Evolutionary conservation across 2,888 invertebrate genomes (phyloP), one percentile per base, ranked within the genome.

Genomic region (Rhagium mordax): DNA sequence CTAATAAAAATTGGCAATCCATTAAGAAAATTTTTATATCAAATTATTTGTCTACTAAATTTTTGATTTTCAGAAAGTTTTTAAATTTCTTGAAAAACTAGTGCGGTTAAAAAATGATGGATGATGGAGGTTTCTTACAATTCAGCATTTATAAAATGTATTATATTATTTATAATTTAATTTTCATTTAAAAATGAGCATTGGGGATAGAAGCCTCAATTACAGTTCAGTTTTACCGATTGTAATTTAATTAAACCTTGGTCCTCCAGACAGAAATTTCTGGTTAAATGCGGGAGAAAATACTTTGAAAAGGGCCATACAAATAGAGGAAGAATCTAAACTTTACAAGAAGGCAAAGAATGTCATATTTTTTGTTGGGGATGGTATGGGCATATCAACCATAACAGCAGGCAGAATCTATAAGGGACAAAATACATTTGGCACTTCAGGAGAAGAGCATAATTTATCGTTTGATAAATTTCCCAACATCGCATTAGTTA

Each of bases 351-450:
- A n/a, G 3, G 65, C 65, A 2, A 65, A 53, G 41, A 65, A 65
- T 29, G 15, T 65, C 13, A 53, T 65, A 33, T 16, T 65, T n/a
- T 53, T 65, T 33, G 18, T 65, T 33, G 65, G 65, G 6, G 65
- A 65, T 24, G 65, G 65, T 10, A 65, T 65, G 65, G 65, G 65
- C 15, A 33, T 65, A 2, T 53, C 65, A n/a, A 65, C 65, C 6
- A 53, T 65, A 33, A 65, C 65, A n/a, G 21, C 65, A 16, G 65
- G 20, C 1, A 33, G 65, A 65, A 65, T 65, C n/a, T 65, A 65
- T n/a, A 65, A 65, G 15, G 65, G 65, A 2, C 64, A 64, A 49
- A 53, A 65, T n/a, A 53, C 33, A 29, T 53, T 65, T 41, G 65
- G 65, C 3, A 29, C 29, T 4, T 29, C 65, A 13, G 65, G 65